phyloP scores from a whole-genome alignment of 2,888 invertebrate species.

The Antheraea yamamai region DNA sequence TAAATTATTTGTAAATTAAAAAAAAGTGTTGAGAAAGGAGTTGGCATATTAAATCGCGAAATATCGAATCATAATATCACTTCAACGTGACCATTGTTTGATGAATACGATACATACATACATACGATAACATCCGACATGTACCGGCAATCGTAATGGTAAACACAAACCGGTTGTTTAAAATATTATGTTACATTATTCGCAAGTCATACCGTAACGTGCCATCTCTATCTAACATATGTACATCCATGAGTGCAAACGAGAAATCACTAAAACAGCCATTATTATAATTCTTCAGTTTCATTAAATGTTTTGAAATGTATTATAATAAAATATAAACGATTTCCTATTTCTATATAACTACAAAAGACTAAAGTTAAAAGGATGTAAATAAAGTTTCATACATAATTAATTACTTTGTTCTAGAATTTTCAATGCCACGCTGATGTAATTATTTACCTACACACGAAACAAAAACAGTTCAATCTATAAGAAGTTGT shows the following conservation, averaged over 20 bases:
- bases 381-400: neutral
- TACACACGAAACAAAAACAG: neutral
- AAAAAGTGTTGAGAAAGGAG: neutral
- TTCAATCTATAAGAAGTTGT: neutral
- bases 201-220: conserved; percentile 1
- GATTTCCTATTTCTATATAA: neutral
- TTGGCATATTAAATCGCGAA: neutral
- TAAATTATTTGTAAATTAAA: neutral
- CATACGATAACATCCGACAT: conserved; percentile 36
- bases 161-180: conserved; percentile 35
- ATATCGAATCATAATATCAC: neutral
- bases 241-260: conserved; percentile 17
- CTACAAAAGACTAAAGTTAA: neutral
- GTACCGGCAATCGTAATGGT: conserved; percentile 28
- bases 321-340: neutral
- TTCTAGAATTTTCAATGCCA: conserved; percentile 9
- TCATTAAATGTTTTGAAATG: neutral
- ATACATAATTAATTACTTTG: neutral
- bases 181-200: conserved; percentile 26
- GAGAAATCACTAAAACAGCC: conserved; percentile 16
- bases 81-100: conserved; percentile 35
- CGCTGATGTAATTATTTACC: conserved; percentile 4
- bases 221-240: conserved; percentile 24
- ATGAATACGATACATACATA: no score
- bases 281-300: neutral